Evolutionary conservation across 2,888 invertebrate species (phyloP), one percentile per base, ranked within the genome.

Genomic region (Orgyia antiqua): DNA sequence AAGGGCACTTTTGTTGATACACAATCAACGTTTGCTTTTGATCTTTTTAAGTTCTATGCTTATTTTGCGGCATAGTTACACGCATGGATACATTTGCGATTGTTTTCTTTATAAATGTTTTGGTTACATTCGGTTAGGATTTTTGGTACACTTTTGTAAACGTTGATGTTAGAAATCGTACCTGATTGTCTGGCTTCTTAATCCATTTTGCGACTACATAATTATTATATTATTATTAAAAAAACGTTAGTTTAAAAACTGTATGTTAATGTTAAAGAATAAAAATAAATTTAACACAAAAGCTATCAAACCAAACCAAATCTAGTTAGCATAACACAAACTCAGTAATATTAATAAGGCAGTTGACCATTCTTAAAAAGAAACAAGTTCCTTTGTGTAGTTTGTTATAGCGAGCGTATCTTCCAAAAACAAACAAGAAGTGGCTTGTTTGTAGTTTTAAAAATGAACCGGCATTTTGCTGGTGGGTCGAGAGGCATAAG

Each of bases 21-120:
- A 73, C 74, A 74, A 78, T 74, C 67, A 73, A 66, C 75, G 78
- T 82, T 80, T 80, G 68, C 72, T 60, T 75, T 74, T 79, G 78
- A 63, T 74, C 82, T 80, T 82, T 83, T 83, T 75, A 69, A 70
- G 63, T 68, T 66, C 62, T 53, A 56, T 51, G 51, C 49, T 57
- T 62, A 63, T 65, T 67, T 70, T 60, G 68, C 55, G 61, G 65
- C 56, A 60, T 59, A 54, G 52, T 51, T 60, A 10, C 49, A 49
- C 68, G 76, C 73, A 56, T 57, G 59, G 47, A n/a, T 61, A 62
- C 45, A 31, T 49, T 34, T 36, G 53, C 54, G 50, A 51, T 44
- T 36, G 42, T 43, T 42, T 39, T 38, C 41, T 51, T 59, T 59
- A 58, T 54, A 54, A 56, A 49, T 58, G 54, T 47, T 43, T 45